Conservation (phyloP, 2,888 invertebrate genomes). For the Campopleginae sp. region DNA sequence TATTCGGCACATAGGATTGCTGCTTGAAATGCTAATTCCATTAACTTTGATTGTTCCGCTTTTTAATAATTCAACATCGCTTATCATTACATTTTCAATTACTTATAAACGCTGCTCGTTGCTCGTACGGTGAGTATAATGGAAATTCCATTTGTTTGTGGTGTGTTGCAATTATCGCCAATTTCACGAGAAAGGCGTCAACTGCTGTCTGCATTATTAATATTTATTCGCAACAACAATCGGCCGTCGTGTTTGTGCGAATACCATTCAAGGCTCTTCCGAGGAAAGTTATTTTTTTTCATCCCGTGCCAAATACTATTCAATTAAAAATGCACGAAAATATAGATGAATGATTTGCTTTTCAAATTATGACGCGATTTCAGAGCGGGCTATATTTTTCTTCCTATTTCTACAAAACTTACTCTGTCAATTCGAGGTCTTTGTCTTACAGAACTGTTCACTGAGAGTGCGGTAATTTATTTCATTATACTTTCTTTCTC, state of each 20-base stretch:
- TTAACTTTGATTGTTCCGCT: neutral
- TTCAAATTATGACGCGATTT: constrained; percentile 4
- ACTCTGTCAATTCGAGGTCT: constrained; percentile 11
- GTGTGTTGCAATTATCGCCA: neutral
- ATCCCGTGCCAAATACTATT: neutral
- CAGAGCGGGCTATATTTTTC: neutral
- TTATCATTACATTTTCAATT: neutral
- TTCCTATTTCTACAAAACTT: constrained; percentile 13
- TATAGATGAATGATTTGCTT: neutral
- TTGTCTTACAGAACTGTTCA: constrained; percentile 44
- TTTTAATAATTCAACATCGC: neutral
- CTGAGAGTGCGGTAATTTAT: constrained; percentile 79
- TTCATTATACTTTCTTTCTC: constrained; percentile 74
- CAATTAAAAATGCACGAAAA: neutral
- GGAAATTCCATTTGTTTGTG: neutral
- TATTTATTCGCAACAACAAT: neutral
- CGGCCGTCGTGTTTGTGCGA: neutral
- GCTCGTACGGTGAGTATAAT: neutral
- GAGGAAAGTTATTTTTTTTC: neutral
- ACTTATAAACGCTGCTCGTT: neutral
- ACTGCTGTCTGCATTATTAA: neutral
- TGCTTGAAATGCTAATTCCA: neutral
- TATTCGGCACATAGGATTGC: neutral
- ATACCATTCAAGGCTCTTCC: neutral
- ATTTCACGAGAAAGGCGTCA: neutral